Conservation (phyloP, 2,113 vertebrate species). For the Morphnarchus princeps region DNA sequence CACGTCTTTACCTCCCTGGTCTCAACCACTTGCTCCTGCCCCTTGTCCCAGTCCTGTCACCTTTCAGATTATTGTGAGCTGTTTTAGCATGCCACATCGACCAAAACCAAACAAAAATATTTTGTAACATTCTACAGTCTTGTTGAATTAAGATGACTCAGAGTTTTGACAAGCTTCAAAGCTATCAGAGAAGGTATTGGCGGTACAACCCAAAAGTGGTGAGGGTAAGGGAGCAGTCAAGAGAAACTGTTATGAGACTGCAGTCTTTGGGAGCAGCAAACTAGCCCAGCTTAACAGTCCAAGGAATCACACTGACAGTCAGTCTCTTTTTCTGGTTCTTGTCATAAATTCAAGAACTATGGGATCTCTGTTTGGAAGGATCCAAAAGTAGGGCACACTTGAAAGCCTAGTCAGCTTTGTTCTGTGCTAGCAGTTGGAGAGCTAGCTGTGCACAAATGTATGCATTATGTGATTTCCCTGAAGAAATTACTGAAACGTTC, state of each 20-base stretch:
- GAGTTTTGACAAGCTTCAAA: neutral
- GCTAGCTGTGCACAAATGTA: neutral
- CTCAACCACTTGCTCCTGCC: neutral
- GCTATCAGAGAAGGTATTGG: neutral
- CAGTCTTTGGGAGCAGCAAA: neutral
- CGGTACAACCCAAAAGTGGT: neutral
- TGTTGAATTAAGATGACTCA: neutral
- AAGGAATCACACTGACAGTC: neutral
- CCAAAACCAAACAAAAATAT: neutral
- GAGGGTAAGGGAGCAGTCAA: neutral
- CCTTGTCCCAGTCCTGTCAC: neutral
- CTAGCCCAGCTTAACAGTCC: neutral
- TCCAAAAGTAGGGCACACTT: constrained; percentile 24
- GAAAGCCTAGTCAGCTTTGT: constrained; percentile 31
- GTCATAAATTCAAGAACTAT: constrained; percentile 12
- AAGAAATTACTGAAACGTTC: neutral
- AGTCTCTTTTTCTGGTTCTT: neutral
- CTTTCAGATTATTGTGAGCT: neutral
- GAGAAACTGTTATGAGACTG: neutral
- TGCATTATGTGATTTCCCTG: neutral
- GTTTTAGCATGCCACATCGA: neutral
- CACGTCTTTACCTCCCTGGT: neutral
- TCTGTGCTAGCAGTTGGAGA: neutral
- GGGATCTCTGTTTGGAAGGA: neutral
- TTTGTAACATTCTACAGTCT: neutral